Evolutionary conservation across 2,888 invertebrate species (phyloP), one percentile per base, ranked within the genome.

Genomic region (Chromoteleia sp.): DNA sequence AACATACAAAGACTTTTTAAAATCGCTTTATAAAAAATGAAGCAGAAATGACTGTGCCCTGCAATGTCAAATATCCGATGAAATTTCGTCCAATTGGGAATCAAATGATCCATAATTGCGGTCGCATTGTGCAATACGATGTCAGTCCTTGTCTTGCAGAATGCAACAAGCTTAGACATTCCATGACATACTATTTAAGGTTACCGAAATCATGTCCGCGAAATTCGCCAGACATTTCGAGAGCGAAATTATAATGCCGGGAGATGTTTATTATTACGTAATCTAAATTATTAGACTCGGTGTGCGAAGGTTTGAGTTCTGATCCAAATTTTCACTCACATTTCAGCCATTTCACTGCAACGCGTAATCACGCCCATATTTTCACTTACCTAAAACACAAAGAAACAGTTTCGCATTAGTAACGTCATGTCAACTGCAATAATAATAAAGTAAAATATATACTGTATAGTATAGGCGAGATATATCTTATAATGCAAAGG

Each of bases 351-450:
- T 12, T 50, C 12, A 29, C n/a, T 1, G 15, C 8, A 50, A 50
- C 8, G 4, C 5, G 2, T 39, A 15, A 10, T 39, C 12, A 7
- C 8, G 45, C 17, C 3, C 25, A 19, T 50, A 10, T 30, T 21
- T 48, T 36, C 50, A 65, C 65, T 65, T 65, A 65, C 65, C 65
- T 65, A 15, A 50, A 65, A 65, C 65, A 65, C n/a, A 63, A 65
- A 50, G 19, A 54, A 33, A 15, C 1, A 19, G n/a, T 19, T 45
- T 45, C 19, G 45, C n/a, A 39, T 39, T 39, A 39, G 12, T 17
- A 15, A 7, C n/a, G n/a, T n/a, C n/a, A n/a, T n/a, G n/a, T n/a
- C n/a, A n/a, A n/a, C n/a, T n/a, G n/a, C n/a, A n/a, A n/a, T n/a
- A n/a, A n/a, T n/a, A n/a, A n/a, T n/a, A n/a, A n/a, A n/a, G n/a